These are phyloP conservation scores for Otis tarda DNA, from an alignment of 2,113 vertebrate species.

Conservation along the genomic window DNA sequence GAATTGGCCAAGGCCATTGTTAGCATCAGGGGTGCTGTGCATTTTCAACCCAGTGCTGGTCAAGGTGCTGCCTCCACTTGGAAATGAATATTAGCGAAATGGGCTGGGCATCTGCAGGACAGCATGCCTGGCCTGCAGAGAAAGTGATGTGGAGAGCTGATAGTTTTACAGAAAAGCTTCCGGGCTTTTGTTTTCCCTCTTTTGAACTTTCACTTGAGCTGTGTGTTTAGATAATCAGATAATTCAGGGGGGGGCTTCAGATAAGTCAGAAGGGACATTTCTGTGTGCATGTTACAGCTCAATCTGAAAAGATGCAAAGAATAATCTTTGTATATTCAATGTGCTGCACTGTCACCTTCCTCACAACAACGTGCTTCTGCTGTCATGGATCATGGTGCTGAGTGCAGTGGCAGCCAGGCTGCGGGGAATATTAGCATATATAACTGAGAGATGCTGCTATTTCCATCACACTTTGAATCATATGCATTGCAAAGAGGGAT, in stretches of 20 bases:
- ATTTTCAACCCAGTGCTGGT: not conserved
- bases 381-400: accelerated
- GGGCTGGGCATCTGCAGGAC: not conserved
- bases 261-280: not conserved
- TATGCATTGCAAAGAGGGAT: not conserved
- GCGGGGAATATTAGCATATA: not conserved
- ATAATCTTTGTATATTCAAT: not conserved
- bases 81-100: not conserved
- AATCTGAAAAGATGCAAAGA: not conserved
- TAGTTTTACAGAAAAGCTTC: not conserved
- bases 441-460: not conserved
- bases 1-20: not conserved
- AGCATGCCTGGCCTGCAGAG: not conserved
- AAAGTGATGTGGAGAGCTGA: not conserved
- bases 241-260: not conserved
- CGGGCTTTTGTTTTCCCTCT: not conserved
- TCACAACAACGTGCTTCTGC: accelerated
- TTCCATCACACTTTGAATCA: not conserved
- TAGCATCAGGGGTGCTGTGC: not conserved
- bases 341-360: not conserved
- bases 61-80: not conserved
- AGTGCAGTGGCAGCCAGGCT: not conserved
- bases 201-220: not conserved
- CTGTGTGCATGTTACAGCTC: not conserved
- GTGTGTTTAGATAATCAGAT: not conserved